phyloP scores from a whole-genome alignment of 2,888 invertebrate genomes.

The Ctenicera cuprea region DNA sequence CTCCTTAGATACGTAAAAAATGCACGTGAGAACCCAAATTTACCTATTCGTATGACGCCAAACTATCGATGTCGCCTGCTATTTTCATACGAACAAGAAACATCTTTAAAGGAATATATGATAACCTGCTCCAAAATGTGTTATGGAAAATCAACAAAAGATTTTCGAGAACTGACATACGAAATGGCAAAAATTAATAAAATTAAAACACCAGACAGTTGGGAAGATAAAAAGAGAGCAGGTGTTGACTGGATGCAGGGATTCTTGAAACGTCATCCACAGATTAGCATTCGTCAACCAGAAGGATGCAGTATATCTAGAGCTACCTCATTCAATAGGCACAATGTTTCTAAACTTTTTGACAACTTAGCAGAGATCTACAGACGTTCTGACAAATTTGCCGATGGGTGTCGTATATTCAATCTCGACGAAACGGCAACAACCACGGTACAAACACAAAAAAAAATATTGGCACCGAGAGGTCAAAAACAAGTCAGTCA shows the following conservation, averaged over 20 bases:
- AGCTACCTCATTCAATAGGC: conserved; percentile 53
- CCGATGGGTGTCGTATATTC: conserved; percentile 51
- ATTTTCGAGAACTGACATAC: conserved; percentile 41
- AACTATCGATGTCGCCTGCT: too few relatives aligned
- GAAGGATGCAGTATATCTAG: conserved; percentile 41
- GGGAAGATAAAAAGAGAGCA: conserved; percentile 44
- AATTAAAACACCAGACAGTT: conserved; percentile 25
- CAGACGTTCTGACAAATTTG: conserved; percentile 43
- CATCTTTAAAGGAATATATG: not conserved
- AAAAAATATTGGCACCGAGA: conserved; percentile 57
- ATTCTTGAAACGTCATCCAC: conserved; percentile 53
- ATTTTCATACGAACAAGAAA: too few relatives aligned
- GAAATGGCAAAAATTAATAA: conserved; percentile 48
- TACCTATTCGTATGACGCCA: too few relatives aligned
- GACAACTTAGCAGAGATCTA: conserved; percentile 38
- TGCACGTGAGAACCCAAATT: too few relatives aligned
- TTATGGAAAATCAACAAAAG: conserved; percentile 39
- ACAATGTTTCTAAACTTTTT: conserved; percentile 56
- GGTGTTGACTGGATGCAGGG: conserved; percentile 53
- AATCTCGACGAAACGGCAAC: conserved; percentile 59
- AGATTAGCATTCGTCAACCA: not conserved
- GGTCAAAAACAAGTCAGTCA: conserved; percentile 58
- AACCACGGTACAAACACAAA: conserved; percentile 55
- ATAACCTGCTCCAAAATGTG: conserved; percentile 42
- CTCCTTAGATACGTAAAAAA: too few relatives aligned